A percentile compares a stretch with the other conserved stretches of the same genome.
These are phyloP conservation scores for Thalassaphorura encarpata DNA, from an alignment of 1,140 invertebrate genomes.

Conservation along the genomic window DNA sequence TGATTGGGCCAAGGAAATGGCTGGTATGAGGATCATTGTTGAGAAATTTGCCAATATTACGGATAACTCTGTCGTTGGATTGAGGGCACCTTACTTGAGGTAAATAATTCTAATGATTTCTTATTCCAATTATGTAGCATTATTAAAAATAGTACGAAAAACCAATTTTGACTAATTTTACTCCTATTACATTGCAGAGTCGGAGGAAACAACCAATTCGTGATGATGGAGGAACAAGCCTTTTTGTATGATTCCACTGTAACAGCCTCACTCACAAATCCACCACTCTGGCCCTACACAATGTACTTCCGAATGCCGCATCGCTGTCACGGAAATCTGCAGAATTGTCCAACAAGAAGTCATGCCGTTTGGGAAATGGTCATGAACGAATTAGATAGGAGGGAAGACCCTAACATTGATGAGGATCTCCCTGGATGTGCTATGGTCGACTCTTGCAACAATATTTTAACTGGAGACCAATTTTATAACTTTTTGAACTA, in stretches of 20 bases:
- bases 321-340: conserved; percentile 83
- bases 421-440: conserved; percentile 87
- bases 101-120: background rate
- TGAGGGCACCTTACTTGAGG: conserved; percentile 77
- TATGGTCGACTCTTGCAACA: conserved; percentile 94
- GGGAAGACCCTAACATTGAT: conserved; percentile 82
- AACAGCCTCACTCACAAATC: conserved; percentile 81
- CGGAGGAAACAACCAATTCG: conserved; percentile 93
- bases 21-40: conserved; percentile 82
- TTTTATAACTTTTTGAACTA: conserved; percentile 93
- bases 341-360: conserved; percentile 74
- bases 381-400: conserved; percentile 88
- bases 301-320: conserved; percentile 97
- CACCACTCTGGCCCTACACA: conserved; percentile 92
- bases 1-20: conserved; percentile 95
- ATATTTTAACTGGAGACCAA: conserved; percentile 83
- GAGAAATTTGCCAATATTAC: conserved; percentile 89
- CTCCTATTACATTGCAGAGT: conserved; percentile 50
- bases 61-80: conserved; percentile 86
- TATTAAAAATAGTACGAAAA: too few species aligned
- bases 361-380: conserved; percentile 97
- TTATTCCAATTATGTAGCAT: too few species aligned
- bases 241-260: conserved; percentile 94
- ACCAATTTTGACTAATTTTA: too few species aligned
- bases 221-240: conserved; percentile 94